Base-by-base conservation (phyloP, 2,113 vertebrate species). In the Galemys pyrenaicus region DNA sequence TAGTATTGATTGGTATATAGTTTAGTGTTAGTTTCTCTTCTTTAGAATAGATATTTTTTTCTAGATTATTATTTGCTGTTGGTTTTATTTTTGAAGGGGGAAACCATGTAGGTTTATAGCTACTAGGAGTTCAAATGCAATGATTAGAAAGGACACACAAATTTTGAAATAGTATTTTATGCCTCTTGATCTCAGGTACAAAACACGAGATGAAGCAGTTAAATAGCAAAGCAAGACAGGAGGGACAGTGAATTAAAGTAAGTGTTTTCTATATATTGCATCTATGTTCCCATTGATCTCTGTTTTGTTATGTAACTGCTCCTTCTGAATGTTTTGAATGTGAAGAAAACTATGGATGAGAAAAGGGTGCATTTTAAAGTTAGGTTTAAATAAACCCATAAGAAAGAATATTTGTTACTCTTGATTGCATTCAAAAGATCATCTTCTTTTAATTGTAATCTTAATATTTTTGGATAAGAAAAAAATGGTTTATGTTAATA, bases 121-220 rank as follows among this genome's bases (percentile, higher is more conserved):
- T 97, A 56, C 26, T 64, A 97, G 97, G 68, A 95, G 96, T 93
- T 96, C 79, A 97, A 97, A 95, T 97, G 93, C 70, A 96, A 19
- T 95, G 46, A 92, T 96, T 97, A 92, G 95, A 95, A 92, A 91
- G 98, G 97, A 97, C 64, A 96, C 96, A 96, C 96, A 98, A 82
- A 97, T 97, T 98, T 98, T 98, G 98, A 98, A 98, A 97, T 97
- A 97, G 98, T 98, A 94, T 98, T 97, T 97, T 98, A 98, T 98
- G 97, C 97, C 97, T 98, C 98, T 98, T 97, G 97, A 98, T 97
- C 96, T 98, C 97, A 97, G 97, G 97, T 98, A 94, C 94, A 97
- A 97, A 98, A 98, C 95, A 94, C 90, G 70, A 98, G 97, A 96
- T 97, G 94, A 98, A 97, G 97, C 97, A 98, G 96, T 98, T 97